Evolutionary conservation across 1,140 invertebrate genomes (phyloP).

Genomic region (Samia ricini): DNA sequence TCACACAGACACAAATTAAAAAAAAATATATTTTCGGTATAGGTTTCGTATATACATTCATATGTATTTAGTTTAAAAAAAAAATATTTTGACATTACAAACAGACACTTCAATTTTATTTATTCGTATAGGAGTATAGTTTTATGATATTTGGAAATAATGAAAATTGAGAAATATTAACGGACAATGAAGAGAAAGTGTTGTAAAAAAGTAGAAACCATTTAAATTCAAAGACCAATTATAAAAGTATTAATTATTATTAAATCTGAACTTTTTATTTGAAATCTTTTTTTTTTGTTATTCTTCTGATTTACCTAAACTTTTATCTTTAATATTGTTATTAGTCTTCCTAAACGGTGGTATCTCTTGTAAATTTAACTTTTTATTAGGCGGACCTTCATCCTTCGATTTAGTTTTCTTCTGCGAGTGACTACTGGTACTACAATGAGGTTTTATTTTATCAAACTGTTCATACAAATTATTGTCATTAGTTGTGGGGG

Average conservation of each 20-base stretch:
- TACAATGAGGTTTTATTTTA: slow-evolving; percentile 46
- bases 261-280: slow-evolving; percentile 4
- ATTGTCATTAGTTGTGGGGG: slow-evolving; percentile 75
- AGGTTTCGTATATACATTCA: too few species aligned
- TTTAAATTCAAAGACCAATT: neutral
- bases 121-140: too few species aligned
- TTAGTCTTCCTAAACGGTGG: slow-evolving; percentile 67
- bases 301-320: slow-evolving; percentile 26
- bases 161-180: neutral
- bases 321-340: slow-evolving; percentile 49
- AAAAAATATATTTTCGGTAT: too few species aligned
- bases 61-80: too few species aligned
- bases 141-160: too few species aligned
- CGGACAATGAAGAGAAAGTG: neutral
- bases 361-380: slow-evolving; percentile 73
- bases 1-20: too few species aligned
- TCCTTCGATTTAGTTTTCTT: slow-evolving; percentile 68
- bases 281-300: too few species aligned
- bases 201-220: neutral
- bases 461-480: slow-evolving; percentile 56
- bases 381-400: slow-evolving; percentile 70
- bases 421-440: slow-evolving; percentile 31
- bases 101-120: too few species aligned
- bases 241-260: neutral
- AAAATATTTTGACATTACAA: too few species aligned